Percentiles rank a stretch among this genome's conserved stretches.
These are phyloP conservation scores for Amia ocellicauda DNA, from an alignment of 2,113 vertebrate genomes.

Conservation along the genomic window DNA sequence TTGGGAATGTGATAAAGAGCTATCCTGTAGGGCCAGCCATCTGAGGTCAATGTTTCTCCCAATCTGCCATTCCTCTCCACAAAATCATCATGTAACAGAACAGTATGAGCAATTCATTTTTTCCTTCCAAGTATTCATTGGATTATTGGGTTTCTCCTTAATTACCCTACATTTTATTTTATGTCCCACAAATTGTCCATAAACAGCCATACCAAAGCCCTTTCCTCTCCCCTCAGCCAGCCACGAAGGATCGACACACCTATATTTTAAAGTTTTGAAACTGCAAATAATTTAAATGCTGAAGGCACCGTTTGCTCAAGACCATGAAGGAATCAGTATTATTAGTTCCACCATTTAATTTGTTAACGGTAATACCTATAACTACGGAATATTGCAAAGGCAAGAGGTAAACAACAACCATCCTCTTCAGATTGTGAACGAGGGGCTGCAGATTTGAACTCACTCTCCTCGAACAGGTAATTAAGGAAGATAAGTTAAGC, in stretches of 20 bases:
- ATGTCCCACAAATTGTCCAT: slow-evolving; percentile 4
- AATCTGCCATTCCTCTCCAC: too few relatives aligned
- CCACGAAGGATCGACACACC: neutral
- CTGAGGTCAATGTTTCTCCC: too few relatives aligned
- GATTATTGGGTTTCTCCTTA: too few relatives aligned
- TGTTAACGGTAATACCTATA: slow-evolving; percentile 2
- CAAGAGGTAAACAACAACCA: neutral
- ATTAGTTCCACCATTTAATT: slow-evolving; percentile 21
- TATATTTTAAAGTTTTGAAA: slow-evolving; percentile 13
- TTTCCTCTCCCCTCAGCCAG: neutral
- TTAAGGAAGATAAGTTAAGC: slow-evolving; percentile 26
- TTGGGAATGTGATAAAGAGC: too few relatives aligned
- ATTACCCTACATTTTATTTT: too few relatives aligned
- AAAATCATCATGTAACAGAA: too few relatives aligned
- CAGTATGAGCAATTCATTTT: too few relatives aligned
- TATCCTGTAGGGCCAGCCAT: too few relatives aligned
- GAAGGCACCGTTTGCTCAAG: neutral
- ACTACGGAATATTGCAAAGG: neutral
- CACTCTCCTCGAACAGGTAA: slow-evolving; percentile 19
- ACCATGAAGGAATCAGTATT: neutral
- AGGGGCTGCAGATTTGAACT: slow-evolving; percentile 15
- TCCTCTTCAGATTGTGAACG: neutral
- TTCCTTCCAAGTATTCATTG: too few relatives aligned
- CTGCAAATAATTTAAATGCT: neutral
- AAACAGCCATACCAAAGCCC: neutral